phyloP scores from a whole-genome alignment of 2,888 invertebrate species.

The Eremobia ochroleuca region DNA sequence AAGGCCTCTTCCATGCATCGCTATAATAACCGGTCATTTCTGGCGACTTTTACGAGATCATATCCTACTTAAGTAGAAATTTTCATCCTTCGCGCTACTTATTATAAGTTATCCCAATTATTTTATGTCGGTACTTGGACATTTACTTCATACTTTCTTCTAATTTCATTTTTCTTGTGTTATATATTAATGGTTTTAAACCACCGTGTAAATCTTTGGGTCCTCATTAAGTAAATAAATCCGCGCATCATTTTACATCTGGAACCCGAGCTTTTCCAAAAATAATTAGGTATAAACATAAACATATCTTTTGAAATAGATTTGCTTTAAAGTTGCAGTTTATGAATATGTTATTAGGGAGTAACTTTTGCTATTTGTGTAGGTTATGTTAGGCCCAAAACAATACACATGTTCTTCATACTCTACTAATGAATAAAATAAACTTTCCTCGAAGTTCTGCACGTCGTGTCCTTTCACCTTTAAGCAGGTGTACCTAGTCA shows the following conservation, averaged over 20 bases:
- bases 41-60: neutral
- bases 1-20: neutral
- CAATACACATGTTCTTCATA: neutral
- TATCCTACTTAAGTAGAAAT: neutral
- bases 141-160: neutral
- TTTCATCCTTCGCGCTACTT: neutral
- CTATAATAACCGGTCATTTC: neutral
- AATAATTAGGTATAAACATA: neutral
- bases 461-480: conserved; percentile 21
- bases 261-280: neutral
- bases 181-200: no score
- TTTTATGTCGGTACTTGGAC: neutral
- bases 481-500: conserved; percentile 56
- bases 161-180: neutral
- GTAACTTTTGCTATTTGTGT: neutral
- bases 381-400: neutral
- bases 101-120: neutral
- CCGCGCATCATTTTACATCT: neutral
- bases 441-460: neutral
- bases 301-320: neutral
- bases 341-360: neutral
- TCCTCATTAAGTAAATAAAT: no score
- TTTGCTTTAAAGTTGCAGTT: neutral
- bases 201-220: no score
- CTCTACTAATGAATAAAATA: neutral